Base-by-base conservation (phyloP, 2,888 invertebrate genomes). In the Drosophila macrothrix region DNA sequence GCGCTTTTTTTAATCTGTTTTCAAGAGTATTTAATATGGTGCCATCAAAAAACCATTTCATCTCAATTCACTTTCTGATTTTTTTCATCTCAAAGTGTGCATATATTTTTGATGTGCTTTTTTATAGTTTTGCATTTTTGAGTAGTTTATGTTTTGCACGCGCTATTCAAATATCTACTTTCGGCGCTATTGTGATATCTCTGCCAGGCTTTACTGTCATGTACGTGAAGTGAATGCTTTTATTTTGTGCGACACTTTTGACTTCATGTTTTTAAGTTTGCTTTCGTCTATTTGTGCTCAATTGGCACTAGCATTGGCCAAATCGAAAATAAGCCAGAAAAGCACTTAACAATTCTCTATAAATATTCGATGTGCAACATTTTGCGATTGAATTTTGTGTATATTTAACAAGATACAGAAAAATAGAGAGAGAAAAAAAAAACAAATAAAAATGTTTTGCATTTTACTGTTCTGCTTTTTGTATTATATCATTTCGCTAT, bases 401-500 rank as follows among this genome's bases (percentile, higher is more conserved):
- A 12, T 16, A 37, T 33, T 49, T 55, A 58, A 65, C 28, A 67
- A 35, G 54, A 43, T 28, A 41, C 55, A 52, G 31, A 19, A 37
- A 43, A 25, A 41, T 16, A 63, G 35, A 39, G 35, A 54, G 25
- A 7, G 1, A 29, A 25, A 52, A 60, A 19, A 56, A 41, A 33
- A 58, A 29, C 3, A 22, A 28, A 58, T 66, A 70, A 65, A 70
- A 76, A 71, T 70, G 73, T 73, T 73, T 67, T 62, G 55, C 76
- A 67, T 60, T 67, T 74, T 52, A 55, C 61, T 50, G 53, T 12
- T 50, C 33, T 6, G 59, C 25, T 35, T 56, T 25, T 28, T 25
- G 28, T 55, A 72, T 76, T 79, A 76, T 76, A 69, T 79, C 76
- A 79, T 79, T 67, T 62, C n/a, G 76, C 77, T 80, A 80, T 80